These are phyloP conservation scores for Mythimna loreyi DNA, from an alignment of 2,888 invertebrate species.

Conservation along the genomic window DNA sequence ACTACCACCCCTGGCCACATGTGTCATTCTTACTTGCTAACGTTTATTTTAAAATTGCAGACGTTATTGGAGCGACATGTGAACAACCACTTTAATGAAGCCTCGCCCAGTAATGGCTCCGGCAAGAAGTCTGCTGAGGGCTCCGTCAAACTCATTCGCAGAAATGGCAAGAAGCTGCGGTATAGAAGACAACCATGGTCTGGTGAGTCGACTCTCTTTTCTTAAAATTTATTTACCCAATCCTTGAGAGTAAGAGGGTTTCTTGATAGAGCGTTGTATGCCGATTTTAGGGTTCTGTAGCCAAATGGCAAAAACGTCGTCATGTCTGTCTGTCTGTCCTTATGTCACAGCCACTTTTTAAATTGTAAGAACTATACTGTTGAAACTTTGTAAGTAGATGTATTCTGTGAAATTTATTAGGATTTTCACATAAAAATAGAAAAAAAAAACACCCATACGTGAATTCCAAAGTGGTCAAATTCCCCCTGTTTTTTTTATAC, in stretches of 20 bases:
- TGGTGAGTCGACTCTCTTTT: slow-evolving; percentile 90
- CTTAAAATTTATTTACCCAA: background rate
- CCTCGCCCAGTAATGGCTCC: slow-evolving; percentile 89
- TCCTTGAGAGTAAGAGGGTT: too few relatives aligned
- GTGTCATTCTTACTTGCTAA: slow-evolving; percentile 33
- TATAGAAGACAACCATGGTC: slow-evolving; percentile 97
- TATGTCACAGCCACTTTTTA: too few relatives aligned
- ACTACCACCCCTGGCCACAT: slow-evolving; percentile 15
- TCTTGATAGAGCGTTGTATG: background rate
- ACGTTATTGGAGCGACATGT: slow-evolving; percentile 97
- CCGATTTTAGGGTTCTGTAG: too few relatives aligned
- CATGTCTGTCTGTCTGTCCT: too few relatives aligned
- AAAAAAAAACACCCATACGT: too few relatives aligned
- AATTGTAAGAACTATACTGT: too few relatives aligned
- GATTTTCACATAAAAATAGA: too few relatives aligned
- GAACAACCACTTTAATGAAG: slow-evolving; percentile 96
- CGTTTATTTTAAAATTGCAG: slow-evolving; percentile 85
- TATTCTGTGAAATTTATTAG: too few relatives aligned
- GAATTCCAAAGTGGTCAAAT: too few relatives aligned
- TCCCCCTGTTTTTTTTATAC: too few relatives aligned
- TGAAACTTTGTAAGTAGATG: too few relatives aligned
- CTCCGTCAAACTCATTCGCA: slow-evolving; percentile 94
- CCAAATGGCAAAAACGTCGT: too few relatives aligned
- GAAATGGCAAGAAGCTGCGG: slow-evolving; percentile 97
- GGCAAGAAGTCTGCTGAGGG: slow-evolving; percentile 94